Evolutionary conservation across 2,888 invertebrate species (phyloP).

Genomic region (Rhamphomyia laevipes): DNA sequence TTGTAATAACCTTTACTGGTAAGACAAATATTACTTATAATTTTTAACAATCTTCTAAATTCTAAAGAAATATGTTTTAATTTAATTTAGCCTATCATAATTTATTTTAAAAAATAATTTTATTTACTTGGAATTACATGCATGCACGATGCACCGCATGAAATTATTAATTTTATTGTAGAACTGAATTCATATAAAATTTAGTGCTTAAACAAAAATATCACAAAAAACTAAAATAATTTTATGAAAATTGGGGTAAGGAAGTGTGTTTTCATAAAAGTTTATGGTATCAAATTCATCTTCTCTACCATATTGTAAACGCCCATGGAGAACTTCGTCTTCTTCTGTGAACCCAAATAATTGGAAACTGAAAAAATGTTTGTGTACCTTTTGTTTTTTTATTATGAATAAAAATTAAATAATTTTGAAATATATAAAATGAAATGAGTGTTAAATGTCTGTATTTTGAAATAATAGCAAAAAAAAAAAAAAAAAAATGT

Average conservation of each 20-base stretch:
- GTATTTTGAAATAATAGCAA: slow-evolving; percentile 6
- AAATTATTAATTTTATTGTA: no score
- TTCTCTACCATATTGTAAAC: slow-evolving; percentile 34
- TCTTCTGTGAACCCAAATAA: slow-evolving; percentile 35
- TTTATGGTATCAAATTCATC: neutral
- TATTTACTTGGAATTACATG: no score
- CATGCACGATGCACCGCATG: no score
- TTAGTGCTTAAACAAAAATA: neutral
- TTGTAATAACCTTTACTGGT: no score
- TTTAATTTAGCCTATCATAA: no score
- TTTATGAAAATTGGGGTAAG: neutral
- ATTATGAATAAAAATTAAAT: slow-evolving; percentile 8
- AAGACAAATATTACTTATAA: no score
- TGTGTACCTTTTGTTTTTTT: slow-evolving; percentile 5
- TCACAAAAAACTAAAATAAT: neutral
- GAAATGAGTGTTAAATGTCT: no score
- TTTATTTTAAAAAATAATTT: no score
- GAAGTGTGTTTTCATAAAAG: slow-evolving; percentile 2
- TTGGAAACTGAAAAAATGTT: slow-evolving; percentile 32
- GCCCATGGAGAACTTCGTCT: slow-evolving; percentile 35
- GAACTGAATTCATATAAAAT: no score
- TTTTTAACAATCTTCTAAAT: no score
- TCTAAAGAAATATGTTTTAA: no score
- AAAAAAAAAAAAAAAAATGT: slow-evolving; percentile 1
- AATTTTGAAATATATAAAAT: no score